Evolutionary conservation across 2,113 vertebrate genomes (phyloP), one percentile per base, ranked within the genome.

Genomic region (Urocitellus parryii): DNA sequence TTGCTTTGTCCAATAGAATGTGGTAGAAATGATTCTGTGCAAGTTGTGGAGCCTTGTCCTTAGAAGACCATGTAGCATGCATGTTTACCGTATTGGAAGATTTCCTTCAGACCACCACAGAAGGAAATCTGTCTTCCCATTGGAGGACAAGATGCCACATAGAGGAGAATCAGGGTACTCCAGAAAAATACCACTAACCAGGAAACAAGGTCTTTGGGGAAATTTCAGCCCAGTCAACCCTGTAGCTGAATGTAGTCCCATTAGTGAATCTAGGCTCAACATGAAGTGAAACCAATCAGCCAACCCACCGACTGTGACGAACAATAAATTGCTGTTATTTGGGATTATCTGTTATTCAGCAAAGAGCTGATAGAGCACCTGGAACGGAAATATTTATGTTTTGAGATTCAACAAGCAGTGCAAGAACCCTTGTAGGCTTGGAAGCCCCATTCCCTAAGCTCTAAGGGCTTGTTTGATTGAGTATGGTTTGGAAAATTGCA

Each of bases 331-430:
- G 22, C 14, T 48, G 0, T 77, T 74, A 67, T 67, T 96, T 92
- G 61, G 61, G 24, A 25, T 63, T 63, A 63, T 27, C 76, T 92
- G 39, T 78, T 91, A 74, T 48, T 7, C 14, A 94, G 37, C 51
- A 92, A 83, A 90, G 51, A 78, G 51, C 58, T 61, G 16, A 45
- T 53, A 80, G 34, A 70, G n/a, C 34, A 89, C 4, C 74, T 53
- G 70, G 85, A 70, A n/a, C 34, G 86, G 45, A 97, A 86, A 89
- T 91, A 87, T 87, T 86, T 79, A 91, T 82, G 20, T 85, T 67
- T 68, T 37, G 39, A 88, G 13, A 11, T 91, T 92, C 25, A 95
- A 78, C 2, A 81, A 92, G 86, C 39, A 82, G 73, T 48, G 14
- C 39, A 88, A 76, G 83, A 89, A 8, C 72, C 68, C n/a, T 53